These are phyloP conservation scores for Erpornis zantholeuca DNA, from an alignment of 2,113 vertebrate genomes.

Conservation along the genomic window DNA sequence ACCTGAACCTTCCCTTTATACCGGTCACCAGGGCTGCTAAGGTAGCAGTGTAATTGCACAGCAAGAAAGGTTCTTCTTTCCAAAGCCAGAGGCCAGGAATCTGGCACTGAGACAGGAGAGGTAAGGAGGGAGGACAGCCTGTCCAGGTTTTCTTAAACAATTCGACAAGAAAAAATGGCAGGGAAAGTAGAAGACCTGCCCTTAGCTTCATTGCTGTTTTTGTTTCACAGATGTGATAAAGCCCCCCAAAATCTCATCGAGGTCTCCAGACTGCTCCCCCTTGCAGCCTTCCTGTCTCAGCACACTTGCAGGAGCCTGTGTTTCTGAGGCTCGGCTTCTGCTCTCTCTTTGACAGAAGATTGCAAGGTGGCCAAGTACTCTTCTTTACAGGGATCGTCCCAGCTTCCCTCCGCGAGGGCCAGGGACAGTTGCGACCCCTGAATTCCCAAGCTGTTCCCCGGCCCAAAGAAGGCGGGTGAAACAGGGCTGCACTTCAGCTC, in stretches of 20 bases:
- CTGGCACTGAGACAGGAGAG: not conserved
- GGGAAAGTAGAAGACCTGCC: not conserved
- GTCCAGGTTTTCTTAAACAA: not conserved
- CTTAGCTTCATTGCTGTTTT: not conserved
- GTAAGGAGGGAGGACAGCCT: not conserved
- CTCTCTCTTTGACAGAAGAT: not conserved
- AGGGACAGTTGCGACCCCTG: not conserved
- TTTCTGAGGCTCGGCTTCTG: not conserved
- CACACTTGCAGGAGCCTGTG: fast-evolving
- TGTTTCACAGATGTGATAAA: not conserved
- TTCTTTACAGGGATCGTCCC: not conserved
- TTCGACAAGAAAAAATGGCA: not conserved
- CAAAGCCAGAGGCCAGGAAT: not conserved
- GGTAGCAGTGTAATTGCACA: not conserved
- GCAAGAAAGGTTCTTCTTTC: not conserved
- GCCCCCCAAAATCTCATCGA: not conserved
- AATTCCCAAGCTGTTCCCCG: not conserved
- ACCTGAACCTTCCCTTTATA: not conserved
- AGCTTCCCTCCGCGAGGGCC: not conserved
- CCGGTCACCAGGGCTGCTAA: not conserved
- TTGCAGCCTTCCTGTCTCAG: not conserved
- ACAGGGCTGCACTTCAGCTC: not conserved
- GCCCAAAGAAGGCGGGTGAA: not conserved
- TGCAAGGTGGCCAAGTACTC: not conserved
- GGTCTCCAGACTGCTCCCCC: not conserved